These are phyloP conservation scores for Myripristis jacobus DNA, from an alignment of 2,797 vertebrate species.

Conservation along the genomic window DNA sequence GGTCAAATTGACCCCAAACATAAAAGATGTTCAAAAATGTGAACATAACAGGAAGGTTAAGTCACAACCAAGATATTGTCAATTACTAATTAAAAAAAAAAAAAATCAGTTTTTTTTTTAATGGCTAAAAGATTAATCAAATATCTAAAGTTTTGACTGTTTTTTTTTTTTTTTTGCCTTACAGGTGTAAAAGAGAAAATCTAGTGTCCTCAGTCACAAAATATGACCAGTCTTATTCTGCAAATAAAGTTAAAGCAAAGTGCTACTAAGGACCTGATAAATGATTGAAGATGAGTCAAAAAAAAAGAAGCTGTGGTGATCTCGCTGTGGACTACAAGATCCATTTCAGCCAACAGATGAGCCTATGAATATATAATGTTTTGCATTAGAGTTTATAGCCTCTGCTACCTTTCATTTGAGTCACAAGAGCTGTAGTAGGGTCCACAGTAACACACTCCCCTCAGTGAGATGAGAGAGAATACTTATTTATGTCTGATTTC, in stretches of 20 bases:
- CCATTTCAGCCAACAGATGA: slow-evolving; percentile 34
- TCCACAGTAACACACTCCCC: slow-evolving; percentile 9
- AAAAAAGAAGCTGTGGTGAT: neutral
- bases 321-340: slow-evolving; percentile 14
- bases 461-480: slow-evolving; percentile 41
- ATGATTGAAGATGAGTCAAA: slow-evolving; percentile 4
- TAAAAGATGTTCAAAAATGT: too few relatives aligned
- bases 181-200: too few relatives aligned
- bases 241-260: slow-evolving; percentile 1
- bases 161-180: too few relatives aligned
- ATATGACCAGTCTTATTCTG: neutral
- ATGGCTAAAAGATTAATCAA: too few relatives aligned
- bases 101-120: too few relatives aligned
- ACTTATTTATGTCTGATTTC: slow-evolving; percentile 64
- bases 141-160: too few relatives aligned
- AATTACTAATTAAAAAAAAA: too few relatives aligned
- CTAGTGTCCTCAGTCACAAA: neutral
- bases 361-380: slow-evolving; percentile 34
- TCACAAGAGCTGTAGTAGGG: slow-evolving; percentile 6
- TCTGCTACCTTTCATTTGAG: slow-evolving; percentile 25
- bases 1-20: too few relatives aligned
- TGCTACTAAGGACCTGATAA: neutral
- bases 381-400: slow-evolving; percentile 24
- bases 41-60: too few relatives aligned
- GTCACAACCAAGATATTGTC: too few relatives aligned